Percentiles rank a stretch among this genome's conserved stretches.
Evolutionary conservation across 2,888 invertebrate species (phyloP).

Genomic region (Agriopis leucophaearia): DNA sequence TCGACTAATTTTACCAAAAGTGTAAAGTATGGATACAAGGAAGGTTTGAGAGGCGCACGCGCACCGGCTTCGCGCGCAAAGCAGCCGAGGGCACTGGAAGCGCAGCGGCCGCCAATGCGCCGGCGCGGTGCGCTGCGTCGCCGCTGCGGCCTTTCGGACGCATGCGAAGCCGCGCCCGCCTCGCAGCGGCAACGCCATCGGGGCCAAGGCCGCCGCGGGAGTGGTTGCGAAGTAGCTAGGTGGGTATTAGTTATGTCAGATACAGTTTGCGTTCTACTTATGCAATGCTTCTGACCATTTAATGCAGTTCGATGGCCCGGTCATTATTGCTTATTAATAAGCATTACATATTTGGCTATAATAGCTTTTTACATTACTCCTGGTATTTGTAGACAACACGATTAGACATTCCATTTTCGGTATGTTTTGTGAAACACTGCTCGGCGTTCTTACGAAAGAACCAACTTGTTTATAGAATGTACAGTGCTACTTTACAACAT

Average conservation of each 20-base stretch:
- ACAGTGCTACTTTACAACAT: constrained; percentile 1
- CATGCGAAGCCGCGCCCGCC: constrained; percentile 50
- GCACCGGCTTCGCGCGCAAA: constrained; percentile 55
- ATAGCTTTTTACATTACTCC: constrained; percentile 12
- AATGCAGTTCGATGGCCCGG: constrained; percentile 79
- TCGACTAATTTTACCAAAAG: constrained; percentile 52
- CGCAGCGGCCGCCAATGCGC: constrained; percentile 16
- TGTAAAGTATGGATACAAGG: constrained; percentile 40
- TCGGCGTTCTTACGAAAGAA: constrained; percentile 8
- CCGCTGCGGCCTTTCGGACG: constrained; percentile 27
- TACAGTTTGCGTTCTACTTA: constrained; percentile 84
- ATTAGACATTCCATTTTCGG: constrained; percentile 15
- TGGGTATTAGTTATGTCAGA: constrained; percentile 80
- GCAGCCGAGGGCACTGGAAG: constrained; percentile 57
- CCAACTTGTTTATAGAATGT: constrained; percentile 7
- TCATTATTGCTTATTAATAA: constrained; percentile 49
- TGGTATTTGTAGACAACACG: constrained; percentile 1
- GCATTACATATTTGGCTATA: constrained; percentile 23
- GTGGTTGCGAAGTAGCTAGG: constrained; percentile 71
- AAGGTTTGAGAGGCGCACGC: constrained; percentile 51
- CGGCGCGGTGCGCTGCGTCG: constrained; percentile 38
- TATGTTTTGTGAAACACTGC: constrained; percentile 17
- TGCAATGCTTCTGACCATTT: constrained; percentile 76
- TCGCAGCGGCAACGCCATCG: constrained; percentile 62
- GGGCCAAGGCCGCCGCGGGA: constrained; percentile 76